phyloP scores from a whole-genome alignment of 2,113 vertebrate genomes.

The Nestor notabilis region DNA sequence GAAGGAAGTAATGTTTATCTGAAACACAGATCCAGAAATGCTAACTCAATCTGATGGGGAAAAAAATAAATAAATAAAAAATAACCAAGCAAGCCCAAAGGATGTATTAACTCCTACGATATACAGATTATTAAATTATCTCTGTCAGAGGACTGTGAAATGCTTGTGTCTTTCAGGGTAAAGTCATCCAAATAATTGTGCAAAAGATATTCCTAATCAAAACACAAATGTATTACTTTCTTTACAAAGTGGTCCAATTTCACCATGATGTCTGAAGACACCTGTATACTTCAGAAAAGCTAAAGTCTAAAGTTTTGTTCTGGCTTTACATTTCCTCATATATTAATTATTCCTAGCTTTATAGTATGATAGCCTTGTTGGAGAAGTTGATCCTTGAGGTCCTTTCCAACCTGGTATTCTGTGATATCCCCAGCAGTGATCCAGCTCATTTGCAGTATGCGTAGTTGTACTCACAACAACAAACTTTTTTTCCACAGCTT shows the following conservation, averaged over 20 bases:
- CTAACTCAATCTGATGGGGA: background rate
- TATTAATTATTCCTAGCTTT: background rate
- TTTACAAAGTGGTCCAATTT: background rate
- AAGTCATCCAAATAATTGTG: background rate
- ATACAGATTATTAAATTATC: background rate
- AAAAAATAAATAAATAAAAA: background rate
- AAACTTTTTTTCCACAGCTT: background rate
- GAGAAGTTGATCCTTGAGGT: background rate
- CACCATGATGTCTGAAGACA: background rate
- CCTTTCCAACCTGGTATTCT: background rate
- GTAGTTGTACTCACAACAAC: background rate
- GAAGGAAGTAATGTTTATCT: background rate
- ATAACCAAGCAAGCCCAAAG: background rate
- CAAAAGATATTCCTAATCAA: background rate
- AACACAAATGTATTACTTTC: background rate
- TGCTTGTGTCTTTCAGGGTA: background rate
- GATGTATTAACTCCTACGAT: background rate
- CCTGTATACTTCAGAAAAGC: background rate
- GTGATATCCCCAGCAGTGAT: background rate
- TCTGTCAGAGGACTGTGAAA: background rate
- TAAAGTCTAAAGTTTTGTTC: background rate
- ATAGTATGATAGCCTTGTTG: background rate
- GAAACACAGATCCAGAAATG: background rate
- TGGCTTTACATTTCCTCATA: background rate
- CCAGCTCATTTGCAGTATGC: background rate